Percentiles rank a stretch among this genome's conserved stretches.
These are phyloP conservation scores for Chydorus sphaericus DNA, from an alignment of 2,888 invertebrate species.

Conservation along the genomic window DNA sequence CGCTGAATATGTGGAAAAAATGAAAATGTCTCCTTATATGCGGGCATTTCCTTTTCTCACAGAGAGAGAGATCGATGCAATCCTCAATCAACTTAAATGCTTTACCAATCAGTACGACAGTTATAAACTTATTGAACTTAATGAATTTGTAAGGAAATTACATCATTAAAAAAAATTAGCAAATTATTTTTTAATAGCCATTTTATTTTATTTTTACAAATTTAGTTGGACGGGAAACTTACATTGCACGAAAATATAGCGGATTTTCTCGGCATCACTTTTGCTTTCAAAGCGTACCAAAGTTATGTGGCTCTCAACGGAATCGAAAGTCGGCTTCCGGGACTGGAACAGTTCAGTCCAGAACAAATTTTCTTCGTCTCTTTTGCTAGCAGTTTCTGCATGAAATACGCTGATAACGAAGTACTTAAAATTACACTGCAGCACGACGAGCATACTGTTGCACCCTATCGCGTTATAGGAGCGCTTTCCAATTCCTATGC, in stretches of 20 bases:
- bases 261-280: slow-evolving; percentile 84
- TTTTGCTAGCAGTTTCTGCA: slow-evolving; percentile 77
- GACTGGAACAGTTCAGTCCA: slow-evolving; percentile 31
- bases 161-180: too few species aligned
- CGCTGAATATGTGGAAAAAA: too few species aligned
- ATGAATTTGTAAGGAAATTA: too few species aligned
- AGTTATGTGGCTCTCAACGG: slow-evolving; percentile 43
- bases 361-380: slow-evolving; percentile 64
- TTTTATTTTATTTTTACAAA: too few species aligned
- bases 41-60: too few species aligned
- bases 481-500: slow-evolving; percentile 44
- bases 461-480: slow-evolving; percentile 42
- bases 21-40: too few species aligned
- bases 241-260: slow-evolving; percentile 92
- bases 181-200: too few species aligned
- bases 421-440: slow-evolving; percentile 62
- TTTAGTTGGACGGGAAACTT: slow-evolving; percentile 74
- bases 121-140: too few species aligned
- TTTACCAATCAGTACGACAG: too few species aligned
- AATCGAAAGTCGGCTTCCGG: too few species aligned
- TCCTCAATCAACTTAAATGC: too few species aligned
- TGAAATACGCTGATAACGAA: slow-evolving; percentile 51
- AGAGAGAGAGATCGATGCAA: too few species aligned
- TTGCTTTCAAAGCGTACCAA: slow-evolving; percentile 70
- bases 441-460: slow-evolving; percentile 46